Conservation (phyloP, 2,797 vertebrate genomes). For the Tiaroga cobitis region DNA sequence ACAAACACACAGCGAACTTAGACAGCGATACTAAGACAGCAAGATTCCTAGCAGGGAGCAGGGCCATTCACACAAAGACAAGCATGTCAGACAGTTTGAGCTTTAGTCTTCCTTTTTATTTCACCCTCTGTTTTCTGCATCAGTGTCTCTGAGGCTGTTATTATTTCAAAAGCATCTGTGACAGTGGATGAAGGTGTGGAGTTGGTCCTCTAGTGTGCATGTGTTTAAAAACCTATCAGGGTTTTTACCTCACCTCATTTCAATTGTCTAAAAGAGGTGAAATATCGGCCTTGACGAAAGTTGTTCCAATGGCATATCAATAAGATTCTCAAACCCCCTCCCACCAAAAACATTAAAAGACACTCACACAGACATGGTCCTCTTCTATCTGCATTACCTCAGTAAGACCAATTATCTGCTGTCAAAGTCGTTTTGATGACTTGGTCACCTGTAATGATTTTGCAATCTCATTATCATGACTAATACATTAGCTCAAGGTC, state of each 20-base stretch:
- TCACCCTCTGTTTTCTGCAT: conserved; percentile 68
- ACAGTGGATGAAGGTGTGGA: conserved; percentile 29
- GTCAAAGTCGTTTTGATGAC: conserved; percentile 68
- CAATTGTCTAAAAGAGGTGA: conserved; percentile 10
- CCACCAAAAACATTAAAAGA: background rate
- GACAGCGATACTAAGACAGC: background rate
- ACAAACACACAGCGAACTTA: conserved; percentile 11
- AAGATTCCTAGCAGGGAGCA: conserved; percentile 20
- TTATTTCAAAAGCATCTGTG: conserved; percentile 60
- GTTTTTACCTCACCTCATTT: background rate
- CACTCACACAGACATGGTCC: conserved; percentile 25
- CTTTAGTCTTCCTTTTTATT: conserved; percentile 49
- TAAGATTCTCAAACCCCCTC: background rate
- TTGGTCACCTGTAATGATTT: conserved; percentile 72
- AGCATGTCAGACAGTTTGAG: conserved; percentile 21
- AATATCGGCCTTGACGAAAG: background rate
- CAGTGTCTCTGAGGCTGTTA: conserved; percentile 60
- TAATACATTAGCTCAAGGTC: conserved; percentile 75
- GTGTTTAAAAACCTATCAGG: background rate
- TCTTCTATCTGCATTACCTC: conserved; percentile 71
- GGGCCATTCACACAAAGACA: conserved; percentile 32
- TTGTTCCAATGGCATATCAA: background rate
- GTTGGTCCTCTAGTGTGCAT: background rate
- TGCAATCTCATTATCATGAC: conserved; percentile 62
- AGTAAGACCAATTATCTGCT: conserved; percentile 65